Evolutionary conservation across 2,113 vertebrate genomes (phyloP), one percentile per base, ranked within the genome.

Genomic region (Cynoglossus semilaevis): DNA sequence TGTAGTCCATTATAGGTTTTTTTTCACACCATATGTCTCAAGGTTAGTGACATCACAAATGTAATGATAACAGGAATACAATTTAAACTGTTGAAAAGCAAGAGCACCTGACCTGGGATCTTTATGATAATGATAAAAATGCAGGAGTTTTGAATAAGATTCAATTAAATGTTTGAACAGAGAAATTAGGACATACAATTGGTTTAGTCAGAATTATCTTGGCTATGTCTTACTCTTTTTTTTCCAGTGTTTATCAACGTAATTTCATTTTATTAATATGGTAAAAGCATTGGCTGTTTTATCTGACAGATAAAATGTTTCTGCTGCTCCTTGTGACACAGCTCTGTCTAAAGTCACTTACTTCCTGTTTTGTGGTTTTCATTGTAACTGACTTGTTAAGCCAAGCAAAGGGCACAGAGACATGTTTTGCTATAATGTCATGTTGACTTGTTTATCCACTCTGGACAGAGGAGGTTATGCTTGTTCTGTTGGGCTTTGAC

Each of bases 281-380:
- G 42, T 52, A 45, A 47, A 51, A 19, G n/a, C 36, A 4, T 55
- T 9, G 15, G 16, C 22, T 3, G n/a, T 10, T 15, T 9, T 2
- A 51, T 34, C 35, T 51, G 4, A 9, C 13, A 15, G 63, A 40
- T 56, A 37, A 18, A 52, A n/a, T 10, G 8, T 54, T 62, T 42
- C 1, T 48, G 18, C 35, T 49, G 43, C 48, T 71, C 56, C 13
- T 34, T 53, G 64, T 76, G 65, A 78, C 40, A 10, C 47, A 49
- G 63, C 66, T 60, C 9, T 15, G 38, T 66, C 72, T 78, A 60
- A 83, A 79, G 73, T 81, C 72, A 48, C 72, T 49, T 54, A 66
- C 71, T 83, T 88, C 85, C 87, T 88, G 80, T 85, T 82, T 76
- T 70, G 52, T 69, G 74, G 79, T 54, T 74, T 46, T 63, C 18